Evolutionary conservation across 2,888 invertebrate genomes (phyloP).

Genomic region (Caenorhabditis panamensis): DNA sequence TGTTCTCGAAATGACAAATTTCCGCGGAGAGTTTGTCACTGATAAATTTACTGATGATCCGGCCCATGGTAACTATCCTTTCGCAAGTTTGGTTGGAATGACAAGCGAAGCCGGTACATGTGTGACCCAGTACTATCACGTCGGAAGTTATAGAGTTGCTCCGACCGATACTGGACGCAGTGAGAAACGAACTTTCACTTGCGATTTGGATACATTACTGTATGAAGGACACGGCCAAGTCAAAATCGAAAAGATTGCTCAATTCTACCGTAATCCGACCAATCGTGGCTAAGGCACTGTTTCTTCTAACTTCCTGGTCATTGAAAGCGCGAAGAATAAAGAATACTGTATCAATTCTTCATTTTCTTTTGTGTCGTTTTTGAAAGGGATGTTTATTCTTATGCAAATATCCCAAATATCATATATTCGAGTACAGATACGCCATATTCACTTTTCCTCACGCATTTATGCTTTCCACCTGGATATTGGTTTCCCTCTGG

Average conservation of each 20-base stretch:
- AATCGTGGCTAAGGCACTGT: neutral
- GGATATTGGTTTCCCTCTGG: neutral
- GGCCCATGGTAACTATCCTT: neutral
- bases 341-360: neutral
- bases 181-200: neutral
- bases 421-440: neutral
- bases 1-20: constrained; percentile 6
- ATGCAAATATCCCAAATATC: neutral
- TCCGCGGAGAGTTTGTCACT: neutral
- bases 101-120: neutral
- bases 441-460: neutral
- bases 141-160: neutral
- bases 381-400: neutral
- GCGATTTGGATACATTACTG: neutral
- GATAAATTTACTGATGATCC: neutral
- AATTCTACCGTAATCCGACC: constrained; percentile 4
- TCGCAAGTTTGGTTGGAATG: neutral
- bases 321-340: neutral
- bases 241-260: neutral
- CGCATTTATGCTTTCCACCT: neutral
- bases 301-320: neutral
- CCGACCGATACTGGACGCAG: neutral
- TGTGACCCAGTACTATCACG: neutral
- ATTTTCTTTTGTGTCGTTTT: neutral
- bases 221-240: neutral